A percentile compares a stretch with the other conserved stretches of the same genome.
Evolutionary conservation across 2,888 invertebrate genomes (phyloP).

Genomic region (Rotaria magnacalcarata): DNA sequence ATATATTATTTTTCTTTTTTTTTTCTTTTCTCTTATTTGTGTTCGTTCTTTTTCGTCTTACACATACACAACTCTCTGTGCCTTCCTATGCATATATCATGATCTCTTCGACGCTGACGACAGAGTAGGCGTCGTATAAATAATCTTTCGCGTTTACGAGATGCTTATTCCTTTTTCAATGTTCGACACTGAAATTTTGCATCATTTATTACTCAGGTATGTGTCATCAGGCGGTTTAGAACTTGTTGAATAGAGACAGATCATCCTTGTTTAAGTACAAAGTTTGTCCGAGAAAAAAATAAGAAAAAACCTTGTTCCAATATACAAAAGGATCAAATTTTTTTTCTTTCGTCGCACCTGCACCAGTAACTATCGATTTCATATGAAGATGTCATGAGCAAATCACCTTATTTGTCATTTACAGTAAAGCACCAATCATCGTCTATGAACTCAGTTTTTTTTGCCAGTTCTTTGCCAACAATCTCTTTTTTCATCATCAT

Average conservation of each 20-base stretch:
- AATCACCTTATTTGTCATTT: not conserved
- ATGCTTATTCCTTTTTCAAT: not conserved
- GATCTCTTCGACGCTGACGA: constrained; percentile 29
- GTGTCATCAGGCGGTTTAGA: not conserved
- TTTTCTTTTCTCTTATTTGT: not conserved
- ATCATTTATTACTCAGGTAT: not conserved
- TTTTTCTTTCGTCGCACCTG: not conserved
- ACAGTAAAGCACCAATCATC: not conserved
- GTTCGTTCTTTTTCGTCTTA: constrained; percentile 31
- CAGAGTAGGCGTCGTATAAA: not conserved
- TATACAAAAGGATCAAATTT: constrained; percentile 14
- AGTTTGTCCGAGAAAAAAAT: not conserved
- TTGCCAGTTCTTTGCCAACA: not conserved
- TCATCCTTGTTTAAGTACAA: not conserved
- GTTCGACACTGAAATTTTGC: not conserved
- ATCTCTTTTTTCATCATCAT: not conserved
- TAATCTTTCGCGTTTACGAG: not conserved
- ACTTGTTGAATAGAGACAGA: not conserved
- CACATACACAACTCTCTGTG: not conserved
- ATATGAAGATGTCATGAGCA: not conserved
- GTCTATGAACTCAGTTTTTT: not conserved
- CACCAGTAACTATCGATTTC: not conserved
- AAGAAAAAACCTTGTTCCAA: not conserved
- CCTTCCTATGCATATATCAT: constrained; percentile 10
- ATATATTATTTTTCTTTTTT: not conserved